phyloP scores from a whole-genome alignment of 2,113 vertebrate species.

The Eulacestoma nigropectus region DNA sequence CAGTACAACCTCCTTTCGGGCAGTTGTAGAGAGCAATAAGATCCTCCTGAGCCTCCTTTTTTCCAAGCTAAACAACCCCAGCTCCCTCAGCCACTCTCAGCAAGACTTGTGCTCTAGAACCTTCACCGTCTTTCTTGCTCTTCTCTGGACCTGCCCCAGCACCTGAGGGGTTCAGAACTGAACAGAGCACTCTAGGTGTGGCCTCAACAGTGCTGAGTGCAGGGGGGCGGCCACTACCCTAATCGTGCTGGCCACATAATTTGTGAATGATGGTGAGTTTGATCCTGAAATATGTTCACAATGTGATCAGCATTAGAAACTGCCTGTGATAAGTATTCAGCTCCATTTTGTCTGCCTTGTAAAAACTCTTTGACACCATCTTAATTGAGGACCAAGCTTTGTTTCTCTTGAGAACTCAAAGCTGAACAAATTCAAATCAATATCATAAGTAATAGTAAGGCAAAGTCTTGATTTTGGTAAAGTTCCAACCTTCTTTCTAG shows the following conservation, averaged over 20 bases:
- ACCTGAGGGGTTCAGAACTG: not conserved
- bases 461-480: not conserved
- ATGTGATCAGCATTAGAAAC: not conserved
- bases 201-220: not conserved
- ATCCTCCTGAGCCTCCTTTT: not conserved
- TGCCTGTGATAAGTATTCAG: not conserved
- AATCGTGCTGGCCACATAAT: not conserved
- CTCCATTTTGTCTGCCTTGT: not conserved
- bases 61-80: not conserved
- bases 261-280: not conserved
- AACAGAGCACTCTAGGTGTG: not conserved
- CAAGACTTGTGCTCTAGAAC: not conserved
- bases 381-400: not conserved
- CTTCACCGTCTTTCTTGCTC: not conserved
- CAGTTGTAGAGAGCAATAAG: not conserved
- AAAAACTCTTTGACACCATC: not conserved
- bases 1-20: not conserved
- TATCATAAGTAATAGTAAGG: not conserved
- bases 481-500: not conserved
- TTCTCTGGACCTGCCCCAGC: not conserved
- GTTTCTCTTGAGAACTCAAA: not conserved
- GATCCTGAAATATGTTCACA: not conserved
- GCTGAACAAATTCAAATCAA: not conserved
- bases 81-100: not conserved
- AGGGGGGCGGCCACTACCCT: not conserved